Evolutionary conservation across 2,113 vertebrate species (phyloP).

Genomic region (Nerophis ophidion): DNA sequence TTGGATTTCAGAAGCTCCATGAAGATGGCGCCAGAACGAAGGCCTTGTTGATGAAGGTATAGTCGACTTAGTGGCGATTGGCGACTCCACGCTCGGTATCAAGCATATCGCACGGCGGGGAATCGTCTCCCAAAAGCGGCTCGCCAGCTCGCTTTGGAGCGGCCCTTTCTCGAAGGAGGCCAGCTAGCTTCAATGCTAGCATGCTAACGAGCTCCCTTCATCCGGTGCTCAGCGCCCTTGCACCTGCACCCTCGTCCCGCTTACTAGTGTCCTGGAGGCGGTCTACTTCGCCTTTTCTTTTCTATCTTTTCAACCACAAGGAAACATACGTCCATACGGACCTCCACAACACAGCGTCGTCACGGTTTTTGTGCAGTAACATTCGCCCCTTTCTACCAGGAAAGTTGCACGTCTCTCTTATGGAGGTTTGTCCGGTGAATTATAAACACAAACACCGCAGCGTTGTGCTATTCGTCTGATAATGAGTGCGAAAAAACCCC

Average conservation of each 20-base stretch:
- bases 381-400: slow-evolving; percentile 1
- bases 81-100: background rate
- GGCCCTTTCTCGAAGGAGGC: slow-evolving; percentile 50
- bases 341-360: slow-evolving; percentile 45
- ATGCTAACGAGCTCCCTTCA: slow-evolving; percentile 41
- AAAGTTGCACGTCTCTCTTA: slow-evolving; percentile 20
- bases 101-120: slow-evolving; percentile 1
- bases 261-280: background rate
- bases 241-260: slow-evolving; percentile 42
- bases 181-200: slow-evolving; percentile 47
- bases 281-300: background rate
- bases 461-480: background rate
- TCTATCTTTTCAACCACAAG: background rate
- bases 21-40: slow-evolving; percentile 99
- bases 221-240: slow-evolving; percentile 40
- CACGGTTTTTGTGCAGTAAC: slow-evolving; percentile 33
- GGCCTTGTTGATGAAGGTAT: slow-evolving; percentile 95
- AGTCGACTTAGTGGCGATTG: slow-evolving; percentile 20
- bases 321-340: slow-evolving; percentile 9
- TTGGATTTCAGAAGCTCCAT: slow-evolving; percentile 95
- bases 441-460: background rate
- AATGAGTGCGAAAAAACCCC: too few species aligned
- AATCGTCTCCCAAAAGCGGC: slow-evolving; percentile 19
- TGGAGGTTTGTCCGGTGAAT: background rate
- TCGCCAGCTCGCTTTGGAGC: slow-evolving; percentile 8